phyloP scores from a whole-genome alignment of 2,888 invertebrate genomes.

The Lepidochitona cinerea region DNA sequence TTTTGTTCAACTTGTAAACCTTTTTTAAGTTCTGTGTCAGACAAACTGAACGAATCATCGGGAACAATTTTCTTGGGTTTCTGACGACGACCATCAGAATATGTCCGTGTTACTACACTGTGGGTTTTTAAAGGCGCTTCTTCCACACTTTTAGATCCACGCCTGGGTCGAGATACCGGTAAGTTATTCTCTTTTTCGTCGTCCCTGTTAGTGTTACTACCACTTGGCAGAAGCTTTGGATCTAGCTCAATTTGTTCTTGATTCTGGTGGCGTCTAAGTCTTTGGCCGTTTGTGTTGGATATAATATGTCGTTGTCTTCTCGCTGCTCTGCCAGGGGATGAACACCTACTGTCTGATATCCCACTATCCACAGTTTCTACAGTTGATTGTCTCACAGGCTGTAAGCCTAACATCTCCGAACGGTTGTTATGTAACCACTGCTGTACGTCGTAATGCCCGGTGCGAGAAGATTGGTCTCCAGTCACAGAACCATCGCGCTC shows the following conservation, averaged over 20 bases:
- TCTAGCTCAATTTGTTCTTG: conserved; percentile 31
- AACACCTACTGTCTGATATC: conserved; percentile 35
- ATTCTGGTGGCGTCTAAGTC: conserved; percentile 27
- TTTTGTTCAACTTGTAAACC: neutral
- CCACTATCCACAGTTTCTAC: conserved; percentile 54
- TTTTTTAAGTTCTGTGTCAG: neutral
- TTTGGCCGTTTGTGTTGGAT: conserved; percentile 25
- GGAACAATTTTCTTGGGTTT: neutral
- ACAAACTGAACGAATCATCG: neutral
- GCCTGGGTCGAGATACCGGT: neutral
- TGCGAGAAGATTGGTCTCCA: neutral
- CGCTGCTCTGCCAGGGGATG: conserved; percentile 10
- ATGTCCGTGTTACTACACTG: neutral
- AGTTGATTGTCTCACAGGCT: conserved; percentile 41
- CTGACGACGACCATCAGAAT: neutral
- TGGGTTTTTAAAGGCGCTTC: no score
- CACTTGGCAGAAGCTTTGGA: conserved; percentile 31
- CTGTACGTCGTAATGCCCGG: neutral
- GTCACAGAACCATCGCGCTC: neutral
- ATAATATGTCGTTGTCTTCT: neutral
- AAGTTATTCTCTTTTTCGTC: neutral
- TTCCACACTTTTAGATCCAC: no score
- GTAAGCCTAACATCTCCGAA: conserved; percentile 5
- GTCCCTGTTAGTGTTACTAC: conserved; percentile 10
- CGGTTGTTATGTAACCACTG: neutral